Conservation (phyloP, 2,888 invertebrate species). For the Altica lythri region DNA sequence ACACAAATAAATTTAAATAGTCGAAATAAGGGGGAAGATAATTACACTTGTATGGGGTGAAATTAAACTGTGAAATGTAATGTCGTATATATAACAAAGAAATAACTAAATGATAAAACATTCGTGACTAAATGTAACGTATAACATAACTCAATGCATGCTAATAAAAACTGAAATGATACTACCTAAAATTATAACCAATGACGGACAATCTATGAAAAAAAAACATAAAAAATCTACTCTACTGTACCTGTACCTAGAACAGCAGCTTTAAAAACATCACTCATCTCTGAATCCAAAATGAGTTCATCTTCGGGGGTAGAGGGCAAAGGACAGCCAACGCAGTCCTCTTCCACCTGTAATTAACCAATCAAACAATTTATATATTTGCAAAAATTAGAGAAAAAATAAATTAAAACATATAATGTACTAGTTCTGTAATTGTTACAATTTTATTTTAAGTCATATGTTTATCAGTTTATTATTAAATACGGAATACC, state of each 20-base stretch:
- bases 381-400: neutral
- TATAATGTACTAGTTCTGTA: neutral
- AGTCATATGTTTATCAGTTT: no score
- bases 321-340: slow-evolving; percentile 83
- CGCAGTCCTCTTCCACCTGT: slow-evolving; percentile 70
- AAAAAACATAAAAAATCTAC: slow-evolving; percentile 38
- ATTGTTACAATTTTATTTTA: neutral
- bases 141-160: neutral
- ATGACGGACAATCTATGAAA: slow-evolving; percentile 15
- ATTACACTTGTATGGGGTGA: no score
- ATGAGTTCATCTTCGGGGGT: slow-evolving; percentile 85
- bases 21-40: no score
- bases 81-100: no score
- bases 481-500: no score
- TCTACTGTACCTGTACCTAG: slow-evolving; percentile 60
- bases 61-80: no score
- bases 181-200: slow-evolving; percentile 28
- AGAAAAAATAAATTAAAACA: neutral
- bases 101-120: no score
- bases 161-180: slow-evolving; percentile 29
- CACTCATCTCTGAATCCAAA: slow-evolving; percentile 84
- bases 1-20: no score
- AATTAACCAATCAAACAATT: no score
- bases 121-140: no score
- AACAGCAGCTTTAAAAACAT: slow-evolving; percentile 83